Conservation (phyloP, 2,888 invertebrate genomes). For the Axea sp. region DNA sequence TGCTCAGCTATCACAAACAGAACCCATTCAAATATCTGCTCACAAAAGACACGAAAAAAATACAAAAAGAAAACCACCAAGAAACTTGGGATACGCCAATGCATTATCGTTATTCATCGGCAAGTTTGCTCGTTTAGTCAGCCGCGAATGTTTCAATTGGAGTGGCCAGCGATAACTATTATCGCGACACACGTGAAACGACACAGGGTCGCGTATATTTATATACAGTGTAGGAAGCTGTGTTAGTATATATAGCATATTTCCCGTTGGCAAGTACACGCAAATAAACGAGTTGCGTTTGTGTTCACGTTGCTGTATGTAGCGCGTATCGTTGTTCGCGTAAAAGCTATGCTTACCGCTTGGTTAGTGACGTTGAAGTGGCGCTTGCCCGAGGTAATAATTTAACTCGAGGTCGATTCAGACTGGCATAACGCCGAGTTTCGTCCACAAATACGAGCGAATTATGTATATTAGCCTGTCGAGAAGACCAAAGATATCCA, state of each 20-base stretch:
- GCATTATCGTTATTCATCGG: constrained; percentile 55
- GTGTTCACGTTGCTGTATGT: constrained; percentile 50
- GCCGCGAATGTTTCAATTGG: constrained; percentile 58
- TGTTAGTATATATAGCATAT: constrained; percentile 42
- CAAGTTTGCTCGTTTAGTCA: constrained; percentile 53
- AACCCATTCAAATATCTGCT: neutral
- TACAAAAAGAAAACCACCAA: neutral
- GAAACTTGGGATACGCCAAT: constrained; percentile 16
- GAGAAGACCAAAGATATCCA: constrained; percentile 17
- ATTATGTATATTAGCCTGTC: constrained; percentile 55
- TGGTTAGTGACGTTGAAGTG: constrained; percentile 66
- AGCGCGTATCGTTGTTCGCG: constrained; percentile 57
- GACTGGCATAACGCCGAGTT: constrained; percentile 69
- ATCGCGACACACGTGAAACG: constrained; percentile 55
- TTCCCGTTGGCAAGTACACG: constrained; percentile 43
- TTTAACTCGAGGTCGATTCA: constrained; percentile 75
- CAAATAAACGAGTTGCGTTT: constrained; percentile 37
- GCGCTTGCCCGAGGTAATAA: constrained; percentile 71
- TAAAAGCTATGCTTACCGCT: constrained; percentile 55
- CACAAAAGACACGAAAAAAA: neutral
- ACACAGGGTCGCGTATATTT: constrained; percentile 43
- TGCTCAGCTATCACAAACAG: too few relatives aligned
- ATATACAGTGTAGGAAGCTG: constrained; percentile 32
- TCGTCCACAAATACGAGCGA: constrained; percentile 50
- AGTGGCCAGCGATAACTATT: constrained; percentile 56